Base-by-base conservation (phyloP, 2,888 invertebrate genomes). In the Parasteatoda lunata region DNA sequence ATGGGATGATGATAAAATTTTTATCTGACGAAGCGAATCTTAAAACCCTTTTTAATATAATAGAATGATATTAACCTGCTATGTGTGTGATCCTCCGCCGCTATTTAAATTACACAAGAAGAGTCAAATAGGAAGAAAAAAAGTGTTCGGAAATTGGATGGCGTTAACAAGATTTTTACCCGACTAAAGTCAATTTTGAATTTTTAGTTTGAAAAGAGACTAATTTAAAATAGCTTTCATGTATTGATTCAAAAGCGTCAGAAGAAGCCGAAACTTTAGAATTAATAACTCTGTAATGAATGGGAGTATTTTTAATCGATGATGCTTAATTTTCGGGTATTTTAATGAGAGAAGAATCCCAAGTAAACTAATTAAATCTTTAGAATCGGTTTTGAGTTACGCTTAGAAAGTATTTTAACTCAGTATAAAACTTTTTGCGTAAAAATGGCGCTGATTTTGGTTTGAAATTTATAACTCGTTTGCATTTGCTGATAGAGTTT, bases 31-130 rank as follows among this genome's bases (percentile, higher is more conserved):
- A 11, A 9, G 30, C 72, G 15, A 30, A 45, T n/a, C 54, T 45
- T 15, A 30, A 51, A 52, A 30, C 30, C 30, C 7, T 45, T 72
- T 30, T 49, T 49, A 45, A 70, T 70, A 70, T 48, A 70, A 70
- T 49, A 15, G 30, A 59, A 59, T 59, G 59, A 59, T 59, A 59
- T 59, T 59, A 59, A 59, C 59, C n/a, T 59, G 59, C n/a, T 59
- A 59, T 59, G 59, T 30, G 30, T 59, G 59, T 59, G n/a, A 59
- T 59, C 59, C 13, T 54, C 9, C 3, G 54, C 54, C n/a, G 59
- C 59, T 59, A 59, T 59, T 59, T 59, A 59, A 59, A 59, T 59
- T 59, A 59, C 59, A 30, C 13, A 59, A 59, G 59, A 59, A 30
- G 30, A 4, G 7, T 59, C n/a, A 9, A 13, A 59, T 13, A 13